Percentiles rank a stretch among this genome's conserved stretches.
phyloP scores from a whole-genome alignment of 2,113 vertebrate species.

The Cariama cristata region DNA sequence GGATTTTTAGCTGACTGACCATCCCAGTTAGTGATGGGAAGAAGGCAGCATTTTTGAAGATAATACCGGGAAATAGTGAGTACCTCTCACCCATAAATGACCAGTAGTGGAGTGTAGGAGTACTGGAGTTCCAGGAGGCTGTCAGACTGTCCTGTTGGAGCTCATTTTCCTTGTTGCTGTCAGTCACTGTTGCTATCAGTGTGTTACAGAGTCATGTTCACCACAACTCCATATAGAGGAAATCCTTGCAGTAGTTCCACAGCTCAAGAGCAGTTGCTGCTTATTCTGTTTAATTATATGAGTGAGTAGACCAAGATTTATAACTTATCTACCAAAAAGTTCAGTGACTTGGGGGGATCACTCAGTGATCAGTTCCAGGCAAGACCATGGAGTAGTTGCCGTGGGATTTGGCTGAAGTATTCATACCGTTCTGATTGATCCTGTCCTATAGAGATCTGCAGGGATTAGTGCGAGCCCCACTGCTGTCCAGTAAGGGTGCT shows the following conservation, averaged over 20 bases:
- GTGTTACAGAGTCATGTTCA: neutral
- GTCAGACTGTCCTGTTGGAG: neutral
- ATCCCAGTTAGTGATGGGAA: neutral
- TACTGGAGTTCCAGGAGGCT: neutral
- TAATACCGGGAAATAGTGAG: neutral
- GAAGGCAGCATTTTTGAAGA: neutral
- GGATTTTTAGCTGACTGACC: neutral
- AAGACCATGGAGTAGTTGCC: neutral
- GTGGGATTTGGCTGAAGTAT: neutral
- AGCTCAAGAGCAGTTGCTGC: neutral
- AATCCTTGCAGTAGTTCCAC: neutral
- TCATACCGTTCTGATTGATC: accelerated
- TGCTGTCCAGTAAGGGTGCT: neutral
- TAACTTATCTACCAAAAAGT: neutral
- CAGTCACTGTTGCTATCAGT: neutral
- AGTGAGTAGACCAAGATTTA: neutral
- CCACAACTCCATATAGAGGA: accelerated
- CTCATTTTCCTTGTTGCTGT: neutral
- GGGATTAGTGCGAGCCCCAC: neutral
- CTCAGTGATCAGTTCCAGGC: neutral
- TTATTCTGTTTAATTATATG: neutral
- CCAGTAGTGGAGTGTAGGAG: neutral
- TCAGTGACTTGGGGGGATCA: neutral
- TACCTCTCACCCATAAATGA: neutral
- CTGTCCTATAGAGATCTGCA: neutral